Evolutionary conservation across 2,113 vertebrate genomes (phyloP).

Genomic region (Crotalus tigris): DNA sequence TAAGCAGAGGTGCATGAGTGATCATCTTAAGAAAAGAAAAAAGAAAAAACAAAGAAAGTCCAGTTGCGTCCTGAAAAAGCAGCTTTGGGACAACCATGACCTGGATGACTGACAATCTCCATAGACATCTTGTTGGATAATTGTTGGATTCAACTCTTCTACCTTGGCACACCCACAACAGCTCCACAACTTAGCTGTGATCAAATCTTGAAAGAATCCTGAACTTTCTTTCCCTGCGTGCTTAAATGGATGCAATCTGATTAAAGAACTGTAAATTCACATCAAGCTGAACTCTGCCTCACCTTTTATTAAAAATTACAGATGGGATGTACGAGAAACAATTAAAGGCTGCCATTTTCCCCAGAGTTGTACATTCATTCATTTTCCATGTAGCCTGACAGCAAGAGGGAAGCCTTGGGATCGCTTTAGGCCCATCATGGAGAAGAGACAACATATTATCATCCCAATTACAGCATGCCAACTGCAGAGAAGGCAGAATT

Average conservation of each 20-base stretch:
- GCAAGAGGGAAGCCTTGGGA: not conserved
- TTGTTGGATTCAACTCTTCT: not conserved
- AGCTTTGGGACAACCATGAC: too few species aligned
- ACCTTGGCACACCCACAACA: not conserved
- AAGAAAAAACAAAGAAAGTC: too few species aligned
- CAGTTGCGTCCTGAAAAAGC: too few species aligned
- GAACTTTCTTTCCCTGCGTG: not conserved
- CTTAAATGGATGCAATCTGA: not conserved
- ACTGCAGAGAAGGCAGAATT: not conserved
- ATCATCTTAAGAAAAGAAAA: too few species aligned
- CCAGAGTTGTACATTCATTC: not conserved
- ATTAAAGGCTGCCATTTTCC: not conserved
- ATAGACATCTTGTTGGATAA: not conserved
- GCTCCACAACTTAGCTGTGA: not conserved
- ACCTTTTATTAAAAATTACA: not conserved
- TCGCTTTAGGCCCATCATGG: not conserved
- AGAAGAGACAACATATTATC: not conserved
- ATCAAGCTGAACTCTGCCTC: not conserved
- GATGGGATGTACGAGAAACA: not conserved
- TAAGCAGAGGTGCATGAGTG: not conserved
- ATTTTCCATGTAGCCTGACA: not conserved
- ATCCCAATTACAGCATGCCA: not conserved
- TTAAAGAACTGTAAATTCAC: not conserved
- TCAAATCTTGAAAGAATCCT: not conserved
- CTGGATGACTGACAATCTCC: too few species aligned